phyloP scores from a whole-genome alignment of 2,888 invertebrate genomes.

The Drosophila fungiperda region DNA sequence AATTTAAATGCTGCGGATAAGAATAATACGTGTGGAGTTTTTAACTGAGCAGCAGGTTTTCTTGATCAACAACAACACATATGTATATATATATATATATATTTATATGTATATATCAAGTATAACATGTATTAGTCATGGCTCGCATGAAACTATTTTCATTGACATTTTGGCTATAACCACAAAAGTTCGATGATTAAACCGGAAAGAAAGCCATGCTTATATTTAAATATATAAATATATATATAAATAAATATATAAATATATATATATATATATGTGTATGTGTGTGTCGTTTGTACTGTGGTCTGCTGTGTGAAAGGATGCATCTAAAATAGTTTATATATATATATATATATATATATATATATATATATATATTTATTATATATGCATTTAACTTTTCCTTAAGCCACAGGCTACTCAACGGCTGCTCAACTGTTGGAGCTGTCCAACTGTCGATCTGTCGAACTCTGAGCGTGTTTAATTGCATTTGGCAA shows the following conservation, averaged over 20 bases:
- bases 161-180: slow-evolving; percentile 46
- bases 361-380: not conserved
- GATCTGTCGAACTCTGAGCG: slow-evolving; percentile 26
- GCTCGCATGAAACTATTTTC: slow-evolving; percentile 23
- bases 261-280: not conserved
- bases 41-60: not conserved
- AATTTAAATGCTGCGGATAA: not conserved
- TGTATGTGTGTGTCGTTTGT: slow-evolving; percentile 8
- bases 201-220: slow-evolving; percentile 50
- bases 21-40: not conserved
- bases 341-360: not conserved
- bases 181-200: slow-evolving; percentile 51
- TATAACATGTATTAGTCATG: slow-evolving; percentile 22
- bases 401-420: slow-evolving; percentile 47
- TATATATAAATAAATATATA: not conserved
- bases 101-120: not conserved
- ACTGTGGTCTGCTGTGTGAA: slow-evolving; percentile 27
- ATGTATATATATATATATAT: not conserved
- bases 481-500: slow-evolving; percentile 55
- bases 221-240: not conserved
- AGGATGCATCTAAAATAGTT: slow-evolving; percentile 32
- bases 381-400: slow-evolving; percentile 12
- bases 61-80: not conserved
- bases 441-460: slow-evolving; percentile 21
- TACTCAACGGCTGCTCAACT: not conserved